Conservation (phyloP, 2,113 vertebrate species). For the Isichthys henryi region DNA sequence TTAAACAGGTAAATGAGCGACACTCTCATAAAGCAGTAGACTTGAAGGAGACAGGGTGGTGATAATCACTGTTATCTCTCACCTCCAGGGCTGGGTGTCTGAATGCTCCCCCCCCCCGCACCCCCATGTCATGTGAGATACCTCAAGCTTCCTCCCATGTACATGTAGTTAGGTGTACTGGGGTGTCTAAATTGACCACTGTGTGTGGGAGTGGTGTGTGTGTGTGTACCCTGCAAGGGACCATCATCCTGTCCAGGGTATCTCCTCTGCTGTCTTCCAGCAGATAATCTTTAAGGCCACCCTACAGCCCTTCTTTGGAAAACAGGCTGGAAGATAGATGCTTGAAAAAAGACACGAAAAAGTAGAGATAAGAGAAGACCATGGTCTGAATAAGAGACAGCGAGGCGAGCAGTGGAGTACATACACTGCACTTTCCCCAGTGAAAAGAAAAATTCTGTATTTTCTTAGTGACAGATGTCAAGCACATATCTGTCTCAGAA, state of each 20-base stretch:
- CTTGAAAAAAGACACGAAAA: background rate
- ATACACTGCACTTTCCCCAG: background rate
- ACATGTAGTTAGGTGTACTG: background rate
- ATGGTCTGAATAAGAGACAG: background rate
- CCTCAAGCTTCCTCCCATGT: background rate
- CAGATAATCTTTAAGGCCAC: background rate
- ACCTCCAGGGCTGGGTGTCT: background rate
- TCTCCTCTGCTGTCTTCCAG: background rate
- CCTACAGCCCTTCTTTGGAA: background rate
- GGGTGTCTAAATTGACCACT: background rate
- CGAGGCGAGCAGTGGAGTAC: background rate
- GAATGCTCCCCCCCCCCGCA: background rate
- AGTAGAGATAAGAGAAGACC: background rate
- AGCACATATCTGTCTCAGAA: background rate
- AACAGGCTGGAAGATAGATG: background rate
- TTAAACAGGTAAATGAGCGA: background rate
- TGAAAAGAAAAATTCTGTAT: background rate
- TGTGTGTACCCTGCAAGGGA: background rate
- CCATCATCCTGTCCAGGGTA: background rate
- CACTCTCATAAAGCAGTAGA: background rate
- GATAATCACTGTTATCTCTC: background rate
- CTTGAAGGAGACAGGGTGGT: background rate
- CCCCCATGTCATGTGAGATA: background rate
- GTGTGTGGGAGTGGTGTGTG: background rate
- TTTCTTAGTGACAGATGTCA: background rate